Base-by-base conservation (phyloP, 2,888 invertebrate genomes). In the Pseudococcus longispinus region DNA sequence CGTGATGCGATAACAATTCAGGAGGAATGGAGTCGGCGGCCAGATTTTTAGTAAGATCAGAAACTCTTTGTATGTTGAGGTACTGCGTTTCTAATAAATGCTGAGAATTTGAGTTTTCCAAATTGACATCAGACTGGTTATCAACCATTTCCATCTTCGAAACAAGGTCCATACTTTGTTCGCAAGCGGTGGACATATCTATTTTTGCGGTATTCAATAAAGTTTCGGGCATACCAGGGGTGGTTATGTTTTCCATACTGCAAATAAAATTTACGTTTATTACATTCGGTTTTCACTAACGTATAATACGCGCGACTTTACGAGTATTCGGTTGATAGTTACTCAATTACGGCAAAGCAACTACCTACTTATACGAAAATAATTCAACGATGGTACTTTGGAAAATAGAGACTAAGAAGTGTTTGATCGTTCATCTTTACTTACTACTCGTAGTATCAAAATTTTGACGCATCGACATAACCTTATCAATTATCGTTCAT, bases 61-160 rank as follows among this genome's bases (percentile, higher is more conserved):
- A 88, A 46, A 89, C 90, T 87, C 91, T 89, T 85, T 91, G 91
- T 87, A 91, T 91, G 20, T 91, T 91, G 42, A 91, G 91, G 70
- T 91, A 91, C 82, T 91, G 91, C 0, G 91, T 89, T 83, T 88
- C 87, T 13, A 89, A 87, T 23, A 89, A 80, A 51, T 89, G 88
- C 29, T 88, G 87, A 15, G 89, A 74, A 26, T 77, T 32, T n/a
- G 87, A 29, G 83, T 37, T 77, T 65, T 84, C 84, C 42, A 87
- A 46, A 74, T 84, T 51, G 6, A 83, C 87, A 15, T 87, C 77
- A 9, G 87, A 23, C 15, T 86, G 86, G 26, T 44, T 46, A 55
- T 86, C 86, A 1, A 86, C 80, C 32, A 86, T 86, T 80, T 86
- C 86, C 55, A 86, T 86, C 20, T 86, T 86, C 23, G 86, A 80